phyloP scores from a whole-genome alignment of 1,140 invertebrate genomes.

The Trichogramma pretiosum region DNA sequence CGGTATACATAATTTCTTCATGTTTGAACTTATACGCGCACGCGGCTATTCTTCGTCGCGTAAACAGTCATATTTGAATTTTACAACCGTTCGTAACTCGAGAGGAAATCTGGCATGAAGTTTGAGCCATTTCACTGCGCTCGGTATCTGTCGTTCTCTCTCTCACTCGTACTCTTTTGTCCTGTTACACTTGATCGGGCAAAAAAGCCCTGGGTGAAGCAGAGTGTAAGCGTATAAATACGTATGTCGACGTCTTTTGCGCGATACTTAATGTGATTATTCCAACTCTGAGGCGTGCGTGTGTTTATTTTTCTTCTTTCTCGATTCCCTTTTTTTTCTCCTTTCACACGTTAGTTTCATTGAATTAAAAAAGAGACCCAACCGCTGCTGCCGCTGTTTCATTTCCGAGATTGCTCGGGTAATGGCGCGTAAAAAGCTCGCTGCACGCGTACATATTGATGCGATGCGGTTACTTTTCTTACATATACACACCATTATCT shows the following conservation, averaged over 20 bases:
- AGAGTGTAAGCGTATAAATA: no score
- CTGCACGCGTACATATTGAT: no score
- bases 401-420: slow-evolving; percentile 38
- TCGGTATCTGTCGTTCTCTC: not conserved
- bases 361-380: slow-evolving; percentile 16
- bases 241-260: no score
- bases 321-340: not conserved
- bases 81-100: not conserved
- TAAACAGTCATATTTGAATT: slow-evolving; percentile 3
- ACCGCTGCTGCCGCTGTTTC: slow-evolving; percentile 27
- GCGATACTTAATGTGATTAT: slow-evolving; percentile 32
- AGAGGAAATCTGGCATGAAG: not conserved
- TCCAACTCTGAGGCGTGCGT: slow-evolving; percentile 22
- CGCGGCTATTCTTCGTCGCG: slow-evolving; percentile 1
- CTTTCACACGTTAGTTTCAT: not conserved
- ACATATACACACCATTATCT: no score
- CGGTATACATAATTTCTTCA: not conserved
- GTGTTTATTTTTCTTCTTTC: slow-evolving; percentile 20
- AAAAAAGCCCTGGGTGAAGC: no score
- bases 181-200: no score
- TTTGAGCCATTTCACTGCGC: not conserved
- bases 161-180: no score
- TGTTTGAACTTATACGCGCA: not conserved
- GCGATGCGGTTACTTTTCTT: no score
- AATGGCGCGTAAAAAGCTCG: slow-evolving; percentile 39